Conservation (phyloP, 2,888 invertebrate genomes). For the Neoaliturus tenellus region DNA sequence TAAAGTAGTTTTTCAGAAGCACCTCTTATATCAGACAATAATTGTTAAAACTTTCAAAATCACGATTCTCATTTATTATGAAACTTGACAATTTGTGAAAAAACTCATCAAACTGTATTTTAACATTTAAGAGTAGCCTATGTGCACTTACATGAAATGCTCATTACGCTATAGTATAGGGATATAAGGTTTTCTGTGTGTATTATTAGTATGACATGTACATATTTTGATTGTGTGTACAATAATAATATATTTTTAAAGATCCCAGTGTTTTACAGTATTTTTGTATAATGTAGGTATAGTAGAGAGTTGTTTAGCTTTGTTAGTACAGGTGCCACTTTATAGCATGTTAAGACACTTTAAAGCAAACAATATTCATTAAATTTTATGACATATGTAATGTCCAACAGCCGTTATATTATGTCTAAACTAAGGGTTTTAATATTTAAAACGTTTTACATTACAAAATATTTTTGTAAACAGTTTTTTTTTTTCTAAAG, state of each 20-base stretch:
- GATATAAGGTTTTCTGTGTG: not conserved
- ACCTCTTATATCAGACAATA: not conserved
- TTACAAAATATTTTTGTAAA: too few relatives aligned
- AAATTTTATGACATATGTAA: not conserved
- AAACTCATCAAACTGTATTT: too few relatives aligned
- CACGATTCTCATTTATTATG: too few relatives aligned
- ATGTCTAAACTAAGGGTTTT: too few relatives aligned
- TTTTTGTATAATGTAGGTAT: conserved; percentile 14
- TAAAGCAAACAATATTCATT: not conserved
- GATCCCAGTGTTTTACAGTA: conserved; percentile 6
- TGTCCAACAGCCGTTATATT: too few relatives aligned
- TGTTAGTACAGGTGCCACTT: not conserved
- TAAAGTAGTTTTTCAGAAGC: too few relatives aligned
- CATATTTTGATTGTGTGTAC: not conserved
- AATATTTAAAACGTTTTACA: too few relatives aligned
- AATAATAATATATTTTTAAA: conserved; percentile 22
- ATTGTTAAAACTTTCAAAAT: not conserved
- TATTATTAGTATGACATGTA: not conserved
- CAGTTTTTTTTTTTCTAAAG: too few relatives aligned
- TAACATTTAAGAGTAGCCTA: not conserved
- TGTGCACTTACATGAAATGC: not conserved
- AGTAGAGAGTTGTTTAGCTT: not conserved
- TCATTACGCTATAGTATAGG: not conserved
- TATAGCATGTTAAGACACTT: not conserved
- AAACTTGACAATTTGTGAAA: not conserved